Percentiles rank a stretch among this genome's conserved stretches.
Evolutionary conservation across 2,113 vertebrate genomes (phyloP).

Genomic region (Tamias sibiricus): DNA sequence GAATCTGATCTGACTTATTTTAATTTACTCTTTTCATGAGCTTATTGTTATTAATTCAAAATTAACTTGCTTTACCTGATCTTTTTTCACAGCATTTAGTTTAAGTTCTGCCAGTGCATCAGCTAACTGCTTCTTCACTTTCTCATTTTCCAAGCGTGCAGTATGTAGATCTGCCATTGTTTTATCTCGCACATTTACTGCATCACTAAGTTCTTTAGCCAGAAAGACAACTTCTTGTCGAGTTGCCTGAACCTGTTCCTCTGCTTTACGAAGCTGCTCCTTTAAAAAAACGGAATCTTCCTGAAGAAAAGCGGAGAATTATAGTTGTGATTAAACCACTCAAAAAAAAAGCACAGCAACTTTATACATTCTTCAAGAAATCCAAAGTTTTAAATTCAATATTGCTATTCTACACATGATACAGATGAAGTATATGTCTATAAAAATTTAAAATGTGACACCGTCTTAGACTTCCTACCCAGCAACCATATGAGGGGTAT

Average conservation of each 20-base stretch:
- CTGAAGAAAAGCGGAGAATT: constrained; percentile 82
- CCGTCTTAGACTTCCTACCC: not conserved
- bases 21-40: not conserved
- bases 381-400: constrained; percentile 28
- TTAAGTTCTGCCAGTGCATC: constrained; percentile 92
- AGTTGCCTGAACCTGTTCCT: constrained; percentile 95
- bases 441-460: not conserved
- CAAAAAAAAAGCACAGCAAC: not conserved
- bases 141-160: constrained; percentile 92
- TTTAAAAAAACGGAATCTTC: constrained; percentile 91
- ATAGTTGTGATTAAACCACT: constrained; percentile 43
- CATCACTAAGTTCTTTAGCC: constrained; percentile 94
- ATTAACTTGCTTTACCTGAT: constrained; percentile 86
- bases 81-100: constrained; percentile 86
- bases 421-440: not conserved
- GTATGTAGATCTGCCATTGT: constrained; percentile 96
- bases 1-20: not conserved
- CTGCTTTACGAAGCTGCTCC: constrained; percentile 96
- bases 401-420: not conserved
- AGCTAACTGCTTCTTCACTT: constrained; percentile 88
- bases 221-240: constrained; percentile 94
- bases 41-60: constrained; percentile 11
- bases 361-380: constrained; percentile 26
- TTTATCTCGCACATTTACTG: constrained; percentile 94
- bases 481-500: not conserved